These are phyloP conservation scores for Eurystomus gularis DNA, from an alignment of 2,113 vertebrate species.

Conservation along the genomic window DNA sequence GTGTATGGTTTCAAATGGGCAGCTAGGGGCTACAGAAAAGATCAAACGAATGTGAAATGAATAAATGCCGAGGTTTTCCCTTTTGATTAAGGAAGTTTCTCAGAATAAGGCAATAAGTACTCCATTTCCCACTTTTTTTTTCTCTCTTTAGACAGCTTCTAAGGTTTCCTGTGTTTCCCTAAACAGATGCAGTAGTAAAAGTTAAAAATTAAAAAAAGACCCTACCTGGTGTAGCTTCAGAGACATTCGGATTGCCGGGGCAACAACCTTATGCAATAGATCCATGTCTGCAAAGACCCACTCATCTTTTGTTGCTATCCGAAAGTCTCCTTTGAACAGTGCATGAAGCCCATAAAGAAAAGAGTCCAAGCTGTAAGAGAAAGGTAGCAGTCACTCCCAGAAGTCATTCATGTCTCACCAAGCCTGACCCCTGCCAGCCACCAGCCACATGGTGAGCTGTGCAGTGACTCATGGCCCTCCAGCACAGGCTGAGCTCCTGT, in stretches of 20 bases:
- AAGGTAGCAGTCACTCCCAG: not conserved
- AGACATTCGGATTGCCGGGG: slow-evolving; percentile 95
- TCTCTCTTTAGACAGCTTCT: not conserved
- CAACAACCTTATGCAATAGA: slow-evolving; percentile 91
- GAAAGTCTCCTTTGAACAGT: slow-evolving; percentile 96
- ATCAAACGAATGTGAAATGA: not conserved
- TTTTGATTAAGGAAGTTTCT: not conserved
- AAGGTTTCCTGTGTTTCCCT: not conserved
- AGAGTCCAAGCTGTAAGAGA: slow-evolving; percentile 87
- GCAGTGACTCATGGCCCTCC: rapidly evolving
- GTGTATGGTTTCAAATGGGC: not conserved
- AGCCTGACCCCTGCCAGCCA: not conserved
- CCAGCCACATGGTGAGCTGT: rapidly evolving
- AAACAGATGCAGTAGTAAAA: not conserved
- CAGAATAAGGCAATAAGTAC: not conserved
- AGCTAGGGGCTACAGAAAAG: not conserved
- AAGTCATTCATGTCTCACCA: not conserved
- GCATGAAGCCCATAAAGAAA: slow-evolving; percentile 94
- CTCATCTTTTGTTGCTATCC: slow-evolving; percentile 90
- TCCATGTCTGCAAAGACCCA: slow-evolving; percentile 98
- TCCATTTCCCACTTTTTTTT: not conserved
- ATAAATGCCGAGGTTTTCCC: not conserved
- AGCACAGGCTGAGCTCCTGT: rapidly evolving
- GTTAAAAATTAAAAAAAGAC: not conserved
- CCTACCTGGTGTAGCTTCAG: slow-evolving; percentile 95